Base-by-base conservation (phyloP, 1,140 invertebrate species). In the Zaprionus africanus region DNA sequence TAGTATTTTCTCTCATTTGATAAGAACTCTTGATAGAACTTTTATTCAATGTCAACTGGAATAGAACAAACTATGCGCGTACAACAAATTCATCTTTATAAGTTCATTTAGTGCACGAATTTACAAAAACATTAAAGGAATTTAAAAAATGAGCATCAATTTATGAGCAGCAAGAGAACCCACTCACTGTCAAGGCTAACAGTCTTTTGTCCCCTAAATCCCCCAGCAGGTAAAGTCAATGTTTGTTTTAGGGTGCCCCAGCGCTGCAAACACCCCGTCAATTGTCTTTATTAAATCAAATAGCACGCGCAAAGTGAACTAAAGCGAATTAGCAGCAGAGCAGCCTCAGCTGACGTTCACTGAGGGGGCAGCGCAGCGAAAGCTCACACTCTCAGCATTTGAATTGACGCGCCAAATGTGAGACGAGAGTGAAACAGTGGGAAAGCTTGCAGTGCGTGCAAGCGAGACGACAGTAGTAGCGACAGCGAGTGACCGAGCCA, bases 371-470 rank as follows among this genome's bases (percentile, higher is more conserved):
- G 7, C 12, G 12, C 43, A 24, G 13, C 41, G 15, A 58, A 64
- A 49, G 59, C 60, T 73, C 59, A 36, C 13, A 58, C 64, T 31
- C 38, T 41, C 4, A 46, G 17, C 24, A 46, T 46, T 71, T 65
- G 6, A 72, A 75, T 60, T n/a, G 7, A 12, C 28, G 41, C 68
- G 72, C 65, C 57, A 69, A 75, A 41, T n/a, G n/a, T 34, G 41
- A 3, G 15, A 11, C 49, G 13, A 9, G n/a, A 17, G 11, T 26
- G 56, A 4, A 58, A 65, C 31, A 43, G 7, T 15, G 17, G 9
- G n/a, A 62, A 76, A 81, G 79, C 79, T 80, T 36, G 9, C 15
- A 28, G 26, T 17, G 62, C 12, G 80, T 51, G 70, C 62, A 49
- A 82, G 53, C 4, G 70, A 9, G 51, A 78, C 38, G 19, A 60